phyloP scores from a whole-genome alignment of 2,797 vertebrate genomes.

The Botia almorhae region DNA sequence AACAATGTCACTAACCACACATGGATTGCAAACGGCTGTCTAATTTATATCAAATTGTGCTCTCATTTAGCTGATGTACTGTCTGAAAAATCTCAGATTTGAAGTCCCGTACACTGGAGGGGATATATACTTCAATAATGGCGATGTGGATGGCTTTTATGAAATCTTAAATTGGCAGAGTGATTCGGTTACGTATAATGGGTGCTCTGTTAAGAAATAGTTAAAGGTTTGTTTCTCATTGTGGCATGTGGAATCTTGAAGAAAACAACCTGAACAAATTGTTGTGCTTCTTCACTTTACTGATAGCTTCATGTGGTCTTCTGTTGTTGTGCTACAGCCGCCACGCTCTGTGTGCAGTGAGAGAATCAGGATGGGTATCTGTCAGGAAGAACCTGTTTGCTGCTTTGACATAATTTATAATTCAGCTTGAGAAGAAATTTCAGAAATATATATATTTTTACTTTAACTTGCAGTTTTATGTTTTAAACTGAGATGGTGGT shows the following conservation, averaged over 20 bases:
- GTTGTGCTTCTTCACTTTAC: neutral
- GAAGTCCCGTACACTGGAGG: constrained; percentile 74
- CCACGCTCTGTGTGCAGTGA: constrained; percentile 83
- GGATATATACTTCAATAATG: constrained; percentile 72
- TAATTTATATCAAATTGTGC: constrained; percentile 1
- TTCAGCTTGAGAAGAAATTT: no score
- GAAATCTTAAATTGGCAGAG: constrained; percentile 87
- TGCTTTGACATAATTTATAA: constrained; percentile 87
- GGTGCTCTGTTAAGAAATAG: neutral
- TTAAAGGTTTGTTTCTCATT: neutral
- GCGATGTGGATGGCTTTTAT: constrained; percentile 79
- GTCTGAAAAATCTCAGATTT: constrained; percentile 80
- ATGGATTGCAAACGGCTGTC: constrained; percentile 80
- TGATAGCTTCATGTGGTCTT: neutral
- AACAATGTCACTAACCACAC: constrained; percentile 84
- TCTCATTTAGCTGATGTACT: constrained; percentile 80
- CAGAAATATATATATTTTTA: no score
- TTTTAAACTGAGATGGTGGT: no score
- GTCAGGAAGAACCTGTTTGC: constrained; percentile 82
- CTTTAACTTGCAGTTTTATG: no score
- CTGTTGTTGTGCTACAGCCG: constrained; percentile 65
- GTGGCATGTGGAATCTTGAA: neutral
- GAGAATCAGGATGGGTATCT: constrained; percentile 82
- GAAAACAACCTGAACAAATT: neutral
- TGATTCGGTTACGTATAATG: constrained; percentile 68